A percentile compares a stretch with the other conserved stretches of the same genome.
These are phyloP conservation scores for Helicoverpa zea DNA, from an alignment of 1,140 invertebrate species.

Conservation along the genomic window DNA sequence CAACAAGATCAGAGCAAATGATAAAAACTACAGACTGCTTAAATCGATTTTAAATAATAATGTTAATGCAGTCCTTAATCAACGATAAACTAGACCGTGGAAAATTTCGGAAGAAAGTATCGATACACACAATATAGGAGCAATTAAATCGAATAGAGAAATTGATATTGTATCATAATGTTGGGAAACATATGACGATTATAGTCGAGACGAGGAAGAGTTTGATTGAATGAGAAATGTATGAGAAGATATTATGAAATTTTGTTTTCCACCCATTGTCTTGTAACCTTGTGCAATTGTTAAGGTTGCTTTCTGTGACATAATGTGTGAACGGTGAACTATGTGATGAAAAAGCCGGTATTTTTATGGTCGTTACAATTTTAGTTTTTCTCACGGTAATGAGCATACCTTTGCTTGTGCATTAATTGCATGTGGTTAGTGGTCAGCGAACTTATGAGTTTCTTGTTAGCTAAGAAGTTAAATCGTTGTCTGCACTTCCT, in stretches of 20 bases:
- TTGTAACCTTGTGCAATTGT: neutral
- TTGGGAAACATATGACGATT: neutral
- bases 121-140: slow-evolving; percentile 8
- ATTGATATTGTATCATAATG: slow-evolving; percentile 25
- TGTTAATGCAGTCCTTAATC: slow-evolving; percentile 3
- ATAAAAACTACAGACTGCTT: too few species aligned
- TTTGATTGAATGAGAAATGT: slow-evolving; percentile 18
- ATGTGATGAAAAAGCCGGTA: too few species aligned
- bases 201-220: slow-evolving; percentile 13
- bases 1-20: too few species aligned
- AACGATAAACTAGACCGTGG: neutral
- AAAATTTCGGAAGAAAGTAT: slow-evolving; percentile 23
- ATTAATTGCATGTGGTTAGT: neutral
- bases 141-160: neutral
- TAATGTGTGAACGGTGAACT: neutral
- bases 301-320: neutral
- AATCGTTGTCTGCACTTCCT: too few species aligned
- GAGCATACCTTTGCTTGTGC: neutral
- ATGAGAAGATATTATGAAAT: slow-evolving; percentile 5
- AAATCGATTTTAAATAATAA: too few species aligned
- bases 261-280: slow-evolving; percentile 1
- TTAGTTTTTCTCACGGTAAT: neutral
- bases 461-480: too few species aligned
- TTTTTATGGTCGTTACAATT: too few species aligned
- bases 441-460: neutral